Evolutionary conservation across 2,888 invertebrate species (phyloP), one percentile per base, ranked within the genome.

Genomic region (Parnassius apollo): DNA sequence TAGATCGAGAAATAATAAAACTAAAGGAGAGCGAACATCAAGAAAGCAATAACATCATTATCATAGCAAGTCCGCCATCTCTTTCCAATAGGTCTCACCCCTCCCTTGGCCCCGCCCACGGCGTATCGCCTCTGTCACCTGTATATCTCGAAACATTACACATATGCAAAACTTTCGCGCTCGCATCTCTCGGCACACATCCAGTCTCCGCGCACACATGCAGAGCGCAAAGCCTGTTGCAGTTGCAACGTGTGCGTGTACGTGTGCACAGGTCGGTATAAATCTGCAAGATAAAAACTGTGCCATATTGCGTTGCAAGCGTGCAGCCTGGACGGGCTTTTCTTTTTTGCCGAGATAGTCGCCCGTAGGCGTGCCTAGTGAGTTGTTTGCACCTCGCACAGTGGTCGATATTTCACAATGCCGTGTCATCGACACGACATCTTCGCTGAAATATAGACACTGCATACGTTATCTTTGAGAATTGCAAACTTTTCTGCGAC

Each of bases 1-100:
- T 88, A 91, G 89, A 90, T 88, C 87, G 86, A 85, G 87, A 85
- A 86, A 91, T 89, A 90, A 91, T 89, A 91, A 91, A 91, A 91
- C 88, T 88, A 89, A 87, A 88, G 86, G 81, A 85, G 87, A 73
- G 67, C 82, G 85, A 85, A 90, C 86, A 88, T 91, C 91, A 89
- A 88, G 90, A 91, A 88, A 90, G 90, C 91, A 89, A 91, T 91
- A 91, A 91, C 91, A 88, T 91, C 91, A 91, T 91, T 91, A 91
- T 91, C 91, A 91, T 91, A 90, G 91, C 81, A 70, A 82, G 89
- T 88, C 86, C 80, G 88, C 88, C 90, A 87, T 91, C 91, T 91
- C 91, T 90, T 86, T 91, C 89, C 88, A 83, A 89, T 91, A 89
- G 86, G 83, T 88, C 80, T 89, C 81, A 87, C 86, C 89, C 89